Conservation (phyloP, 1,140 invertebrate genomes). For the Grapholita molesta region DNA sequence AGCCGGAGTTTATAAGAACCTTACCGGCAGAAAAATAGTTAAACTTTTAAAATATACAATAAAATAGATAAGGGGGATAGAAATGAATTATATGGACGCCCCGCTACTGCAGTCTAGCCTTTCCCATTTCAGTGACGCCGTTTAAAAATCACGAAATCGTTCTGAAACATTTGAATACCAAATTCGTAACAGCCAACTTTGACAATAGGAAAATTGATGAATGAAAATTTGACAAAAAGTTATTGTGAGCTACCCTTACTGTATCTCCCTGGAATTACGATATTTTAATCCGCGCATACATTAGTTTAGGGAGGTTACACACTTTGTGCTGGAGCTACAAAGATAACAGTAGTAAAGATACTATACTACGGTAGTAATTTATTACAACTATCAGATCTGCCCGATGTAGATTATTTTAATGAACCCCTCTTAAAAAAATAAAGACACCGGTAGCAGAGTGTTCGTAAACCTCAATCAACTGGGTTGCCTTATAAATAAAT, state of each 20-base stretch:
- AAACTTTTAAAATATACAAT: too few relatives aligned
- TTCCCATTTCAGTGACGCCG: neutral
- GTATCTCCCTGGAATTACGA: conserved; percentile 3
- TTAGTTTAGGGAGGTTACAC: neutral
- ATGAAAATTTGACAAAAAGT: conserved; percentile 17
- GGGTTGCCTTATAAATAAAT: too few relatives aligned
- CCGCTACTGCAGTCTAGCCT: neutral
- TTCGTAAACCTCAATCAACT: too few relatives aligned
- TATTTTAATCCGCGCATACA: conserved; percentile 1
- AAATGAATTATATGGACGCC: too few relatives aligned
- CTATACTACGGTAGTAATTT: neutral
- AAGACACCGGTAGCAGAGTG: too few relatives aligned
- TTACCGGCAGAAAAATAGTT: too few relatives aligned
- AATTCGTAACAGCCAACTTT: conserved; percentile 5
- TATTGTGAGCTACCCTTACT: conserved; percentile 11
- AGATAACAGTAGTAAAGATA: neutral
- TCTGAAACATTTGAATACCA: conserved; percentile 17
- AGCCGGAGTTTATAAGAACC: too few relatives aligned
- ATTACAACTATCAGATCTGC: neutral
- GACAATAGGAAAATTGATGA: conserved; percentile 8
- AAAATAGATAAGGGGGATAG: too few relatives aligned
- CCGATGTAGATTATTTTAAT: neutral
- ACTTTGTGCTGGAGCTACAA: neutral
- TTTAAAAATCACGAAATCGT: conserved; percentile 16
- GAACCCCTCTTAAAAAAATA: too few relatives aligned